Evolutionary conservation across 1,140 invertebrate genomes (phyloP), one percentile per base, ranked within the genome.

Genomic region (Parapsyche elsis): DNA sequence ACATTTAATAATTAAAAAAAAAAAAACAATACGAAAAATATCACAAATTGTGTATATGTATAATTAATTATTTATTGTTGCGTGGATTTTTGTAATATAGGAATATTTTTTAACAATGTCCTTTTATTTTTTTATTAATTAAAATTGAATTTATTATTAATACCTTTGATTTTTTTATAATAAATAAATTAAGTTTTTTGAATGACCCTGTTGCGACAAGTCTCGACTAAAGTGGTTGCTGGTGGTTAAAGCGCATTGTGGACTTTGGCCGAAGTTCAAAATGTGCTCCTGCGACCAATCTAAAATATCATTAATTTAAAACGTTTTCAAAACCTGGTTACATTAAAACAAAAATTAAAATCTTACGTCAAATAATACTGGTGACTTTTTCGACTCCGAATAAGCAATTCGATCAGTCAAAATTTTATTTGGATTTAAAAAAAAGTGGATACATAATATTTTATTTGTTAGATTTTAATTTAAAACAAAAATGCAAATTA

Each of bases 321-420:
- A 57, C 53, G 19, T 21, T 21, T n/a, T 57, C 19, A 16, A 16
- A 23, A 77, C 9, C 23, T 24, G 9, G 75, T 64, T 64, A 26
- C 12, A 64, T 64, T 19, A 45, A 38, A 45, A 23, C 12, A 30
- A 23, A 23, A 44, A 38, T 45, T 1, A 77, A 77, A 75, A 77
- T 77, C 59, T 77, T 77, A 77, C 38, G 24, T 76, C 74, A 61
- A 73, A 73, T 81, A 81, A 81, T 81, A 81, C 81, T 81, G 81
- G 71, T 79, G 73, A 79, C 70, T 73, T 71, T 79, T 67, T 67
- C 23, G 14, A 26, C 64, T 61, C 5, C 57, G 57, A 61, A 61
- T 61, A 16, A n/a, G 2, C 12, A n/a, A 53, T 53, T 53, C 49
- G 14, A 61, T 19, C 57, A 61, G 57, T 21, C 21, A 61, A 61